A percentile compares a stretch with the other conserved stretches of the same genome.
Evolutionary conservation across 2,797 vertebrate species (phyloP).

Genomic region (Sandelia bainsii): DNA sequence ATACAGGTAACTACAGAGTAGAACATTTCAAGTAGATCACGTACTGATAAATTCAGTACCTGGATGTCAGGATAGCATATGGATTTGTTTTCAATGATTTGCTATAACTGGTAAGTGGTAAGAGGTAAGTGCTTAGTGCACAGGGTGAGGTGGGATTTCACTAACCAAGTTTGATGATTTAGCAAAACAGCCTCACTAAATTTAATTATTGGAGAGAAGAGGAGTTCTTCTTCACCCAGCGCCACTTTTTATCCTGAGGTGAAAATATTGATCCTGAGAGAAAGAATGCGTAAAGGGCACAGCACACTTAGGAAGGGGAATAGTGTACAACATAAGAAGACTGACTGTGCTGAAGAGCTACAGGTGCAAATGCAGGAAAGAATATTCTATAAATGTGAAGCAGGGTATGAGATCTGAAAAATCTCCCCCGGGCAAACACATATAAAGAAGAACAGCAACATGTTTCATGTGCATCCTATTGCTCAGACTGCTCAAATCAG

Average conservation of each 20-base stretch:
- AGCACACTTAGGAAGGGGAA: conserved; percentile 17
- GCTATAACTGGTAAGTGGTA: conserved; percentile 46
- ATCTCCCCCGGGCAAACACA: neutral
- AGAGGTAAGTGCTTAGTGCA: conserved; percentile 58
- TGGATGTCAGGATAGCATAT: conserved; percentile 11
- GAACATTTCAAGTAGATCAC: conserved; percentile 7
- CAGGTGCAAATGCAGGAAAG: conserved; percentile 1
- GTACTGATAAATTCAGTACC: neutral
- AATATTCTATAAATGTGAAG: conserved; percentile 9
- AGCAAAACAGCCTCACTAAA: conserved; percentile 50
- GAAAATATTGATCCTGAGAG: conserved; percentile 61
- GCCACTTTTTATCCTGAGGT: conserved; percentile 46
- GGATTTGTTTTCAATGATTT: conserved; percentile 32
- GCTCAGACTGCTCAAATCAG: neutral
- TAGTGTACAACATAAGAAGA: neutral
- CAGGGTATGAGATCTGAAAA: neutral
- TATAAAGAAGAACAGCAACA: conserved; percentile 10
- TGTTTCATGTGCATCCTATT: neutral
- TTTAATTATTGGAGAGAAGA: conserved; percentile 42
- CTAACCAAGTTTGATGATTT: conserved; percentile 55
- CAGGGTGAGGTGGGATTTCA: conserved; percentile 63
- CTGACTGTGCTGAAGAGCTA: neutral
- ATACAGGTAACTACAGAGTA: conserved; percentile 1
- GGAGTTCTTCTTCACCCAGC: conserved; percentile 32
- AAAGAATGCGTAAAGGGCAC: conserved; percentile 37